Evolutionary conservation across 2,113 vertebrate species (phyloP), one percentile per base, ranked within the genome.

Genomic region (Sebastes schlegelii): DNA sequence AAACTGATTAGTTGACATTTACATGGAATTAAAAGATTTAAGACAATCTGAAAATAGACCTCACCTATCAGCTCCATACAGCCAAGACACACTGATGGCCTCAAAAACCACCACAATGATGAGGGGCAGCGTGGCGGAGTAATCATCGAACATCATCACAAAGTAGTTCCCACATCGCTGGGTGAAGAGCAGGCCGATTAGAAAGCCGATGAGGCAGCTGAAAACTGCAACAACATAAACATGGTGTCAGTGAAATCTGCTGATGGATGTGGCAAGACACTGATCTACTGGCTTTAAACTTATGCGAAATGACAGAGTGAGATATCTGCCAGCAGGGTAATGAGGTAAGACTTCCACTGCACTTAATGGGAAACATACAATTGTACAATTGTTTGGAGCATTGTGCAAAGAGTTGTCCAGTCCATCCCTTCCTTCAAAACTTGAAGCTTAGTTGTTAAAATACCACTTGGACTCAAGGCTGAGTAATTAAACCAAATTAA

Each of bases 121-220:
- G 71, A 97, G 93, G 0, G 97, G 96, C 74, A 97, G 83, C 0
- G 95, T 93, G 1, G 93, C 95, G 1, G 97, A 97, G 88, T 96
- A 96, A 57, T 97, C 95, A 26, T 92, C 95, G 5, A 97, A 96
- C 96, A 97, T 97, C 5, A n/a, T 43, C 69, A 97, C 94, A 77
- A 95, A 97, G 89, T 97, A 97, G 93, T 94, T 94, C 40, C 97
- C 96, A 40, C 95, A 93, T n/a, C 95, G 94, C 77, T 94, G 95
- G 3, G 92, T 94, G 85, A 97, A 97, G 80, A 96, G 57, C 67
- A 97, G 88, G 67, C 96, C 94, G 0, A 95, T 92, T 80, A 96
- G 2, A 52, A 96, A 97, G 78, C 96, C 95, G 26, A 92, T 0
- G 13, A 83, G 0, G 70, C 94, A 96, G 92, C 92, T 92, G 72